A percentile compares a stretch with the other conserved stretches of the same genome.
phyloP scores from a whole-genome alignment of 1,140 invertebrate genomes.

The Heliconius congener region DNA sequence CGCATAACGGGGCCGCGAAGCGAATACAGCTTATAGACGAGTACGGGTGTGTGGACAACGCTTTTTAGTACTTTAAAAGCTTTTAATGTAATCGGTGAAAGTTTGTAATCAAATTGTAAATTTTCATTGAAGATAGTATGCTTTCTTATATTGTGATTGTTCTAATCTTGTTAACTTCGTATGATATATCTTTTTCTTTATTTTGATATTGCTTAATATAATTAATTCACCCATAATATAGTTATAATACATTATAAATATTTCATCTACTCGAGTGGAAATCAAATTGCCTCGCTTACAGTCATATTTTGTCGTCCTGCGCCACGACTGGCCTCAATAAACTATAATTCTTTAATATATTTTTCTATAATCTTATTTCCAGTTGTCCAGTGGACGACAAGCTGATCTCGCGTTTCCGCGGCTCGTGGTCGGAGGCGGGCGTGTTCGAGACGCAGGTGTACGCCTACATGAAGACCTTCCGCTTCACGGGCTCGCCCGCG shows the following conservation, averaged over 20 bases:
- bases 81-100: slow-evolving; percentile 22
- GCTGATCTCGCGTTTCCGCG: slow-evolving; percentile 94
- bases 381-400: slow-evolving; percentile 97
- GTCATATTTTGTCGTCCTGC: too few species aligned
- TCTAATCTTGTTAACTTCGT: too few species aligned
- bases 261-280: too few species aligned
- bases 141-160: not conserved
- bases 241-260: too few species aligned
- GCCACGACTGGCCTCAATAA: too few species aligned
- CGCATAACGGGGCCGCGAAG: slow-evolving; percentile 96
- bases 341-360: too few species aligned
- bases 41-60: slow-evolving; percentile 86
- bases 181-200: too few species aligned
- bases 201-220: too few species aligned
- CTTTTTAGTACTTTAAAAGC: slow-evolving; percentile 25
- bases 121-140: not conserved
- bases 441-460: slow-evolving; percentile 96
- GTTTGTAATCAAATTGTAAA: not conserved
- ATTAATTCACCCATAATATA: too few species aligned
- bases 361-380: not conserved
- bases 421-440: slow-evolving; percentile 94
- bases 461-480: slow-evolving; percentile 97
- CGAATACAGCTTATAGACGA: slow-evolving; percentile 95
- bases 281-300: too few species aligned
- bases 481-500: slow-evolving; percentile 95